These are phyloP conservation scores for Steinernema feltiae DNA, from an alignment of 1,140 invertebrate genomes.

Conservation along the genomic window DNA sequence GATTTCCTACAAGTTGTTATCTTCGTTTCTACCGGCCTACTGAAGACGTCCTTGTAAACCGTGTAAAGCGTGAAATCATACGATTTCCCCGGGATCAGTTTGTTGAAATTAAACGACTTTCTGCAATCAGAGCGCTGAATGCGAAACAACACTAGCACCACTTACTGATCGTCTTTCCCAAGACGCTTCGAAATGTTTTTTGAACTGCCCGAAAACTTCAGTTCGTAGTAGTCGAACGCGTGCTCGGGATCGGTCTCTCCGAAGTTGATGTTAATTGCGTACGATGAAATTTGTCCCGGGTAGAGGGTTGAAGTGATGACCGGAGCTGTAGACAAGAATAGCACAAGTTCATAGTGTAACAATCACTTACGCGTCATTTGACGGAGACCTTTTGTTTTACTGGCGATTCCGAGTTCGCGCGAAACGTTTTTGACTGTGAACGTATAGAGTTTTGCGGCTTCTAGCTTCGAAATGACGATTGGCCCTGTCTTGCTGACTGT, in stretches of 20 bases:
- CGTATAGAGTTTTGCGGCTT: constrained; percentile 47
- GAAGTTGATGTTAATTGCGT: constrained; percentile 55
- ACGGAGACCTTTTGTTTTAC: constrained; percentile 41
- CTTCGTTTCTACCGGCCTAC: constrained; percentile 45
- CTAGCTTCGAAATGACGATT: constrained; percentile 42
- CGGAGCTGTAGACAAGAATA: constrained; percentile 41
- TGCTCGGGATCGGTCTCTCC: constrained; percentile 54
- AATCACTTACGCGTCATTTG: constrained; percentile 43
- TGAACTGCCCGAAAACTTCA: constrained; percentile 43
- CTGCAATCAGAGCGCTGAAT: constrained; percentile 29
- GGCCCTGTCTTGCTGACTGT: constrained; percentile 27
- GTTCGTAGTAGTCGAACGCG: constrained; percentile 49
- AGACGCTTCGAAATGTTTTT: constrained; percentile 55
- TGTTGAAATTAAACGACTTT: constrained; percentile 57
- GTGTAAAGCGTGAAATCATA: constrained; percentile 51
- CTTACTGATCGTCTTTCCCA: constrained; percentile 49
- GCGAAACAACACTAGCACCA: background rate
- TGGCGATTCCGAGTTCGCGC: constrained; percentile 38
- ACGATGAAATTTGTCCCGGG: constrained; percentile 53
- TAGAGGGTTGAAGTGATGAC: constrained; percentile 55
- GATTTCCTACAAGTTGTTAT: constrained; percentile 50
- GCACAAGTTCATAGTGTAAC: background rate
- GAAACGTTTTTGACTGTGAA: constrained; percentile 50
- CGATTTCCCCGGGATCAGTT: constrained; percentile 54
- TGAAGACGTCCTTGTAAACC: constrained; percentile 50